A percentile compares a stretch with the other conserved stretches of the same genome.
Evolutionary conservation across 1,140 invertebrate species (phyloP).

Genomic region (Armadillidium nasatum): DNA sequence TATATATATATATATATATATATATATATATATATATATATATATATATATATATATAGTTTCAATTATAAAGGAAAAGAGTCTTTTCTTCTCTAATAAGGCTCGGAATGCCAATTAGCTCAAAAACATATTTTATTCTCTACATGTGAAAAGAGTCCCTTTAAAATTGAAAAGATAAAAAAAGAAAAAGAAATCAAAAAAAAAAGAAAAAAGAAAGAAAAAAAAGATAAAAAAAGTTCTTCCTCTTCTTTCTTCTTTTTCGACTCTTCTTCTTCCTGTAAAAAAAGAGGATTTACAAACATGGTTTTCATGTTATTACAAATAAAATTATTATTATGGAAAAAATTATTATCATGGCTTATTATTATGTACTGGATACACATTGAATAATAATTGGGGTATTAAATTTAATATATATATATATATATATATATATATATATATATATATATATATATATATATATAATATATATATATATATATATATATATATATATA

Average conservation of each 20-base stretch:
- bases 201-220: neutral
- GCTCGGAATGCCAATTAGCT: neutral
- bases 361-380: too few relatives aligned
- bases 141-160: neutral
- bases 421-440: constrained; percentile 25
- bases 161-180: neutral
- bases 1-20: constrained; percentile 23
- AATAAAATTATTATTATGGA: too few relatives aligned
- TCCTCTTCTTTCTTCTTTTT: too few relatives aligned
- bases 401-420: constrained; percentile 10
- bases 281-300: too few relatives aligned
- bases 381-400: too few relatives aligned
- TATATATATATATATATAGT: neutral
- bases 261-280: too few relatives aligned
- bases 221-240: neutral
- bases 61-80: neutral
- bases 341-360: too few relatives aligned
- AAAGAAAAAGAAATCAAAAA: neutral
- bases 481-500: neutral
- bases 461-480: neutral
- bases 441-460: constrained; percentile 18
- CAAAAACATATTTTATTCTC: neutral
- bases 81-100: neutral
- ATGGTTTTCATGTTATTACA: too few relatives aligned
- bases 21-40: neutral